Conservation (phyloP, 2,888 invertebrate species). For the Machimus atricapillus region DNA sequence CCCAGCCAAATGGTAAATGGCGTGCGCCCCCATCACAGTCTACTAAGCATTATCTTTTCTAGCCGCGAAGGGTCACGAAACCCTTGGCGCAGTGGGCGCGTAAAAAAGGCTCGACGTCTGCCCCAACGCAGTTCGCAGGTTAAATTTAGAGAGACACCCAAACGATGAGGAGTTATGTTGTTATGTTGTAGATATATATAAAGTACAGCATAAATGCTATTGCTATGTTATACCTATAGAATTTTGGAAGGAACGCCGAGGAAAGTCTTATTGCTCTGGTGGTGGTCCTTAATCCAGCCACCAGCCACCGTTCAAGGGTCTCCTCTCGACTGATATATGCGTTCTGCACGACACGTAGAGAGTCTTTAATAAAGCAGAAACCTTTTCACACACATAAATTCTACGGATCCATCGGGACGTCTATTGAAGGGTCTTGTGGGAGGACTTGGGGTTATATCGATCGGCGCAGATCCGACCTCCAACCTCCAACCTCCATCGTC, state of each 20-base stretch:
- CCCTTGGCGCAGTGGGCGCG: neutral
- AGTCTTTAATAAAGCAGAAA: neutral
- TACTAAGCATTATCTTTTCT: neutral
- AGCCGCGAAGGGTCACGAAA: neutral
- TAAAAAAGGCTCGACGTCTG: neutral
- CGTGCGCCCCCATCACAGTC: slow-evolving; percentile 9
- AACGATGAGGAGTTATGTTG: neutral
- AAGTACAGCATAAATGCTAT: too few species aligned
- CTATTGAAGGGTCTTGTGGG: neutral
- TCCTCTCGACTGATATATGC: neutral
- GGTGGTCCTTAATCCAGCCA: neutral
- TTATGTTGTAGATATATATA: neutral
- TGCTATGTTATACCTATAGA: neutral
- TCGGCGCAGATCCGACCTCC: neutral
- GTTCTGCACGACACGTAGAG: neutral
- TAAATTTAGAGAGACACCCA: neutral
- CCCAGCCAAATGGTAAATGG: neutral
- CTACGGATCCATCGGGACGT: neutral
- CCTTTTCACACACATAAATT: neutral
- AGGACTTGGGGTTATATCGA: neutral
- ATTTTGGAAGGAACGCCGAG: neutral
- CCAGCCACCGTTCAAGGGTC: neutral
- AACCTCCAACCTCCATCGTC: neutral
- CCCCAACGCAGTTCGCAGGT: neutral
- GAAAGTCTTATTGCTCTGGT: neutral